phyloP scores from a whole-genome alignment of 2,888 invertebrate species.

The Seladonia tumulorum region DNA sequence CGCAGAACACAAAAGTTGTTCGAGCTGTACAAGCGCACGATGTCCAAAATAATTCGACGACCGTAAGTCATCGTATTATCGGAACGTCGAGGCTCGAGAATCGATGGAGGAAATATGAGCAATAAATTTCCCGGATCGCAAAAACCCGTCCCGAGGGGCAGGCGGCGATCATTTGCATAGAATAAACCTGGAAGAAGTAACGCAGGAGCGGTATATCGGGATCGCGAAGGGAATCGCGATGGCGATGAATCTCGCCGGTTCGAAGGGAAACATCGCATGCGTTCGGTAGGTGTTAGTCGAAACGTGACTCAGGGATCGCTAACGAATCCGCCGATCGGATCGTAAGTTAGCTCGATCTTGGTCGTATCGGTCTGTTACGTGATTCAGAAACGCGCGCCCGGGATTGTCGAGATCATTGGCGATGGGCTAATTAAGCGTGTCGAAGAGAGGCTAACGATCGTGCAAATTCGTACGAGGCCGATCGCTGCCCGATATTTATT shows the following conservation, averaged over 20 bases:
- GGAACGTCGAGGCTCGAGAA: neutral
- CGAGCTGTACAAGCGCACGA: neutral
- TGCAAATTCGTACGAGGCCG: constrained; percentile 69
- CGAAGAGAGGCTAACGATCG: constrained; percentile 70
- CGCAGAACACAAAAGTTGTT: neutral
- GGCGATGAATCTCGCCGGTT: neutral
- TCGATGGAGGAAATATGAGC: constrained; percentile 14
- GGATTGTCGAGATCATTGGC: constrained; percentile 60
- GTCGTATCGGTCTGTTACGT: constrained; percentile 26
- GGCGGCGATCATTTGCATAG: constrained; percentile 7
- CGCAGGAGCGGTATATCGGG: neutral
- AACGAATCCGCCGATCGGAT: constrained; percentile 39
- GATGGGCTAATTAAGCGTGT: constrained; percentile 73
- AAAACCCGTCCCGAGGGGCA: neutral
- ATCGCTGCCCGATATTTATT: constrained; percentile 61
- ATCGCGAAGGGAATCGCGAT: neutral
- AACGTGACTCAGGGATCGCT: constrained; percentile 29
- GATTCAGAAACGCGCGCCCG: constrained; percentile 33
- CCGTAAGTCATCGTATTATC: neutral
- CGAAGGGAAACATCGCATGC: constrained; percentile 2
- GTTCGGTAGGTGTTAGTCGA: constrained; percentile 24
- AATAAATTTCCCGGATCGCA: neutral
- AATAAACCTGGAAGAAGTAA: neutral
- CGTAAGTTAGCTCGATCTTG: constrained; percentile 36
- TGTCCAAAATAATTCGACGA: neutral